Conservation (phyloP, 1,140 invertebrate genomes). For the Andricus grossulariae region DNA sequence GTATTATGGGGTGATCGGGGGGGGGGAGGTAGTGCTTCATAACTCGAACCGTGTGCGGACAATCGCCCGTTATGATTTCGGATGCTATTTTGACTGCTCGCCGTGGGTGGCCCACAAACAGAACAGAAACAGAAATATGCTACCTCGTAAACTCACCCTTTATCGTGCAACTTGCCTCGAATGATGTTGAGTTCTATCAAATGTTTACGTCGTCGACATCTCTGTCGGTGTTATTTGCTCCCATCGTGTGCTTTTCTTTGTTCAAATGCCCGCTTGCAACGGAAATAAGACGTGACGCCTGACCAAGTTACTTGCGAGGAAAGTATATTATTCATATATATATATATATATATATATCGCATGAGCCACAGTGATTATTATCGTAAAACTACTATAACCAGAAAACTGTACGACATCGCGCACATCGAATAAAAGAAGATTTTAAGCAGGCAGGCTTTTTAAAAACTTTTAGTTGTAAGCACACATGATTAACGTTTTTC, state of each 20-base stretch:
- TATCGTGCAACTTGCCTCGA: conserved; percentile 45
- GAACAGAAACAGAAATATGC: conserved; percentile 74
- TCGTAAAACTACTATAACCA: no score
- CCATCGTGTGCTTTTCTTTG: conserved; percentile 30
- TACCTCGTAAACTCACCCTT: conserved; percentile 74
- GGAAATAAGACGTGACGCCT: not conserved
- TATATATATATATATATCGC: no score
- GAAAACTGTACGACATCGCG: no score
- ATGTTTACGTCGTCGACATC: conserved; percentile 49
- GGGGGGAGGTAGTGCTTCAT: conserved; percentile 73
- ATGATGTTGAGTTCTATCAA: conserved; percentile 51
- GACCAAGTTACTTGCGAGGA: not conserved
- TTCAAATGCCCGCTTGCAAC: conserved; percentile 36
- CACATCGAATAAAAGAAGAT: no score
- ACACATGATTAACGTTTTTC: no score
- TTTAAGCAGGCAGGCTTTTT: no score
- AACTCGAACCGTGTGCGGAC: conserved; percentile 68
- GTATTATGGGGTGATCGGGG: conserved; percentile 36
- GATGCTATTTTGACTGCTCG: conserved; percentile 73
- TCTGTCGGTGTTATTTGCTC: conserved; percentile 31
- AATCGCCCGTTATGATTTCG: conserved; percentile 75
- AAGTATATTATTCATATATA: no score
- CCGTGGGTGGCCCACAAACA: conserved; percentile 67
- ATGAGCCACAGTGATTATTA: no score
- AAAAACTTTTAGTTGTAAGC: no score